Evolutionary conservation across 2,113 vertebrate species (phyloP), one percentile per base, ranked within the genome.

Genomic region (Chionodraco myersi): DNA sequence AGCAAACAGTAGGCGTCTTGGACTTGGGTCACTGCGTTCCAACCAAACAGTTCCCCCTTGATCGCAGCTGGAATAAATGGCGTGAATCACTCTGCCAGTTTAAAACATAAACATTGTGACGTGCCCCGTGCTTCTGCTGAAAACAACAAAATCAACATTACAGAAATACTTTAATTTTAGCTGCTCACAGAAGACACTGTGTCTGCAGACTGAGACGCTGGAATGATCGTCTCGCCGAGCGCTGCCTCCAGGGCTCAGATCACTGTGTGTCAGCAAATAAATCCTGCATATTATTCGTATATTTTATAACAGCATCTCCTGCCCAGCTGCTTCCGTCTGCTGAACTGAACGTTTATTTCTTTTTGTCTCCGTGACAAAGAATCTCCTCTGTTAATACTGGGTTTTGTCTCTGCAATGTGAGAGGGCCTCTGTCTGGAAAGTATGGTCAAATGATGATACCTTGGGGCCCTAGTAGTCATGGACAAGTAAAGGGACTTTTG

Each of bases 131-230:
- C 80, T 76, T 85, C 30, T 6, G 84, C 88, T 84, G 77, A 90
- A 91, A 90, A 89, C 89, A 92, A 90, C 77, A 84, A 23, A 85
- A 86, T 91, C 90, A 92, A 91, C 91, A 92, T 75, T 63, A 59
- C 79, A 71, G 77, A 76, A 90, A 86, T 84, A 75, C 68, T 85
- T 88, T 86, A 68, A 75, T 86, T 62, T 85, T 67, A 64, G 75
- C 83, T 82, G 41, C 79, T 81, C 54, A 91, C 89, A 92, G 81
- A 91, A 89, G 85, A 79, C 41, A 61, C 70, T 92, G 75, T 92
- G 89, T 92, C 90, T 52, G 79, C 72, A 80, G 23, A 81, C 76
- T 74, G 65, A 60, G 63, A 60, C 52, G 14, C 5, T 61, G 79
- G 71, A 85, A 87, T 62, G 75, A 86, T 68, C 1, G 77, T 79